phyloP scores from a whole-genome alignment of 2,797 vertebrate genomes.

The Valencia hispanica region DNA sequence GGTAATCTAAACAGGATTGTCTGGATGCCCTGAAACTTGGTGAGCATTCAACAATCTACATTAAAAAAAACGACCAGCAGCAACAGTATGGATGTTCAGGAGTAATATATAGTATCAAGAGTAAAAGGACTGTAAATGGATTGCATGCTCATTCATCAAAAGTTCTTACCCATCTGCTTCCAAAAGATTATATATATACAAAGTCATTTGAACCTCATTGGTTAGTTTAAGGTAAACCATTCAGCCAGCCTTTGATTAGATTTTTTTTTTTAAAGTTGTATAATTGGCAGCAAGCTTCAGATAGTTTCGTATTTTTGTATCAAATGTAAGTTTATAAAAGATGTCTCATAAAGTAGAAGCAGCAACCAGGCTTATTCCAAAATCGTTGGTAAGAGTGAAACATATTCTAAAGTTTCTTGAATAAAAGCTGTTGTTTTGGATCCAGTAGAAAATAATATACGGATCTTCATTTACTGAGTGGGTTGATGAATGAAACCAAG shows the following conservation, averaged over 20 bases:
- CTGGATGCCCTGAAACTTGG: background rate
- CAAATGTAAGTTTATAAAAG: background rate
- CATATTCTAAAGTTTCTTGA: too few species aligned
- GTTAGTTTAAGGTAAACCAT: background rate
- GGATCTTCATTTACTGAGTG: background rate
- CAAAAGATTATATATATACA: background rate
- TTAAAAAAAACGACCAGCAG: background rate
- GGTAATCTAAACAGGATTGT: background rate
- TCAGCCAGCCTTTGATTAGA: background rate
- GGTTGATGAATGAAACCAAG: background rate
- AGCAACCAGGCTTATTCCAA: background rate
- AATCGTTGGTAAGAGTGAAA: too few species aligned
- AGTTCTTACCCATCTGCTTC: background rate
- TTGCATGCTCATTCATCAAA: background rate
- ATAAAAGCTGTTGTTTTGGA: too few species aligned
- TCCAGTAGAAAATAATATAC: too few species aligned
- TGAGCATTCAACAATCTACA: background rate
- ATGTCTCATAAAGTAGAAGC: background rate
- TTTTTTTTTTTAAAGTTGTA: background rate
- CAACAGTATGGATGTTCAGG: background rate
- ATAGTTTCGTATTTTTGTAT: background rate
- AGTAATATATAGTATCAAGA: background rate
- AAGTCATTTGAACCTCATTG: background rate
- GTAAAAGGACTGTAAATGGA: background rate
- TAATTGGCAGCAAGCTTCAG: background rate